These are phyloP conservation scores for Lordiphosa andalusiaca DNA, from an alignment of 2,888 invertebrate species.

Conservation along the genomic window DNA sequence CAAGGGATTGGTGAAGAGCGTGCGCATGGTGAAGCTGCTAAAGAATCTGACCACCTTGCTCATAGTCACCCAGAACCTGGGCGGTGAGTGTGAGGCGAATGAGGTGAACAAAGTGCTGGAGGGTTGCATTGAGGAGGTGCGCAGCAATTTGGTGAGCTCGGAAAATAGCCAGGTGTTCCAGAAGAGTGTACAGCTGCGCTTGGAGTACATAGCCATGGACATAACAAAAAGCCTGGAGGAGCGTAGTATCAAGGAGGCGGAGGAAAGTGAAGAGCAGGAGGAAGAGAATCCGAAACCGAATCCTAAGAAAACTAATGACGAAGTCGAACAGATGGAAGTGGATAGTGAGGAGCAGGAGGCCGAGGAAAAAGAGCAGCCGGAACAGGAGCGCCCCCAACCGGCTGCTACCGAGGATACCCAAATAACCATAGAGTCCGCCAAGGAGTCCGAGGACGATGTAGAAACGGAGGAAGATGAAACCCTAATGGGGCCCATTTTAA, in stretches of 20 bases:
- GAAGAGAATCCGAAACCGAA: constrained; percentile 35
- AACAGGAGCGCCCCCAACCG: constrained; percentile 1
- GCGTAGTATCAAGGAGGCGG: constrained; percentile 35
- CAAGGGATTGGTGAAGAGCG: constrained; percentile 82
- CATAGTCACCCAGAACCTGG: constrained; percentile 80
- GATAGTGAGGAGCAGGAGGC: constrained; percentile 11
- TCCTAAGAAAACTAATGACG: constrained; percentile 4
- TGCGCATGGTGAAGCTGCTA: constrained; percentile 88
- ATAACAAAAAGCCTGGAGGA: constrained; percentile 67
- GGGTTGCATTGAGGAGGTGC: constrained; percentile 94
- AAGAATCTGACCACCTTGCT: constrained; percentile 94
- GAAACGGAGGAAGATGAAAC: constrained; percentile 35
- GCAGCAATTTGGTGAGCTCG: constrained; percentile 84
- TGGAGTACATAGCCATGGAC: constrained; percentile 81
- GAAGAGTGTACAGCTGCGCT: constrained; percentile 93
- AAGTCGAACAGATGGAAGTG: background rate
- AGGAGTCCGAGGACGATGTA: constrained; percentile 47
- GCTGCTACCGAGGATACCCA: constrained; percentile 51
- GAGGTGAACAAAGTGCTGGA: constrained; percentile 95
- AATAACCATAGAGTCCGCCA: constrained; percentile 60
- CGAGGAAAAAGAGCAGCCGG: constrained; percentile 1
- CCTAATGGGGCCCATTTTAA: constrained; percentile 3
- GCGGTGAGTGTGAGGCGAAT: constrained; percentile 84
- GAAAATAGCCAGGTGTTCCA: constrained; percentile 90
- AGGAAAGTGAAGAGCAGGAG: background rate